These are phyloP conservation scores for Eupithecia inturbata DNA, from an alignment of 2,888 invertebrate species.

Conservation along the genomic window DNA sequence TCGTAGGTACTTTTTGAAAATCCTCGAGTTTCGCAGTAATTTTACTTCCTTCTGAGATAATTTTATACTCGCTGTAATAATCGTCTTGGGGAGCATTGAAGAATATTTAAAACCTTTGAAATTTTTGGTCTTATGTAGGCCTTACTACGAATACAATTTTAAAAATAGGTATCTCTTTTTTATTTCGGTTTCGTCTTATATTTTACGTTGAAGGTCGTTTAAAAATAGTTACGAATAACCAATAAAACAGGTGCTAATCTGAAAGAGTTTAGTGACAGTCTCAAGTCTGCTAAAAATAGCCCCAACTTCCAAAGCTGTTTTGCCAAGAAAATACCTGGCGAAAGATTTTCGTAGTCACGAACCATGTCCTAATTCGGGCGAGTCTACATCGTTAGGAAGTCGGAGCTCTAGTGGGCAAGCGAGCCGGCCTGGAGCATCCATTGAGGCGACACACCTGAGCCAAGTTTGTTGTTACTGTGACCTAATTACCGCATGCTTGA, in stretches of 20 bases:
- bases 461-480: slow-evolving; percentile 30
- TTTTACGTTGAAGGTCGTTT: not conserved
- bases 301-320: not conserved
- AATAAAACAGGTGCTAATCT: not conserved
- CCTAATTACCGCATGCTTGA: slow-evolving; percentile 30
- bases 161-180: not conserved
- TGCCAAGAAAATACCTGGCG: slow-evolving; percentile 19
- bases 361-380: slow-evolving; percentile 36
- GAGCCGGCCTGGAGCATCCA: slow-evolving; percentile 37
- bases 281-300: slow-evolving; percentile 1
- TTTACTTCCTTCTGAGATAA: not conserved
- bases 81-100: slow-evolving; percentile 6
- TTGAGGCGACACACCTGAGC: slow-evolving; percentile 38
- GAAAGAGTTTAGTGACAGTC: not conserved
- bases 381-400: slow-evolving; percentile 45
- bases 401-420: slow-evolving; percentile 38
- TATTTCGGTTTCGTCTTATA: not conserved
- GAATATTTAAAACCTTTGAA: not conserved
- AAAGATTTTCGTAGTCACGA: slow-evolving; percentile 31
- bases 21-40: slow-evolving; percentile 17
- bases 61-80: not conserved
- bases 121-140: not conserved
- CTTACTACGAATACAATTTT: not conserved
- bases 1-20: slow-evolving; percentile 10
- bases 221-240: not conserved